Conservation (phyloP, 2,113 vertebrate species). For the Phrynosoma blainvillii region DNA sequence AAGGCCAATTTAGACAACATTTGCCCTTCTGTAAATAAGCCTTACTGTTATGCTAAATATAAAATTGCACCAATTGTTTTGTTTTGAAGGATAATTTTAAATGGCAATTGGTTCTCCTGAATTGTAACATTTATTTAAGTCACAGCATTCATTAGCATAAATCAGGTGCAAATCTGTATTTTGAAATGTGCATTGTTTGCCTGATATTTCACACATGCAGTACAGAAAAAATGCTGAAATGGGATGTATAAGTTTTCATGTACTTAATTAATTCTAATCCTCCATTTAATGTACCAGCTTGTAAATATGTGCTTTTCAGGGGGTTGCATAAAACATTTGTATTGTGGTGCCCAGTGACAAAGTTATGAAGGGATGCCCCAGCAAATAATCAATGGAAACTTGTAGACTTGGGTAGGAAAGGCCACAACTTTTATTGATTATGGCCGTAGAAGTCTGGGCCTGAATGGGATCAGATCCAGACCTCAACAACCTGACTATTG, state of each 20-base stretch:
- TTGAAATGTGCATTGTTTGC: conserved; percentile 21
- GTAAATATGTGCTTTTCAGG: conserved; percentile 44
- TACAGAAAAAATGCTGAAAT: conserved; percentile 65
- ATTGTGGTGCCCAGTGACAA: background rate
- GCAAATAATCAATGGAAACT: too few relatives aligned
- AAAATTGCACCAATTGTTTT: conserved; percentile 58
- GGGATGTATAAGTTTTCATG: conserved; percentile 63
- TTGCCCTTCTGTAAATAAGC: conserved; percentile 63
- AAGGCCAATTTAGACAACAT: conserved; percentile 53
- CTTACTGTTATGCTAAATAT: conserved; percentile 62
- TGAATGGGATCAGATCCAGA: too few relatives aligned
- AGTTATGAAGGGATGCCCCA: background rate
- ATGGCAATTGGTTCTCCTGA: conserved; percentile 60
- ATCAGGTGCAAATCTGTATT: conserved; percentile 65
- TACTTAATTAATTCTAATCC: conserved; percentile 67
- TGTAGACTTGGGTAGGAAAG: too few relatives aligned
- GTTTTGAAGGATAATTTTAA: conserved; percentile 68
- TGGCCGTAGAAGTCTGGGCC: too few relatives aligned
- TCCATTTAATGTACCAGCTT: conserved; percentile 64
- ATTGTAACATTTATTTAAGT: conserved; percentile 61
- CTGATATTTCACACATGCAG: conserved; percentile 39
- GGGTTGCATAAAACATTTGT: conserved; percentile 40
- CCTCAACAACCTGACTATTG: too few relatives aligned
- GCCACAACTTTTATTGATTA: too few relatives aligned
- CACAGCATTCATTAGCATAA: conserved; percentile 58